Evolutionary conservation across 2,888 invertebrate genomes (phyloP).

Genomic region (Lepidochitona cinerea): DNA sequence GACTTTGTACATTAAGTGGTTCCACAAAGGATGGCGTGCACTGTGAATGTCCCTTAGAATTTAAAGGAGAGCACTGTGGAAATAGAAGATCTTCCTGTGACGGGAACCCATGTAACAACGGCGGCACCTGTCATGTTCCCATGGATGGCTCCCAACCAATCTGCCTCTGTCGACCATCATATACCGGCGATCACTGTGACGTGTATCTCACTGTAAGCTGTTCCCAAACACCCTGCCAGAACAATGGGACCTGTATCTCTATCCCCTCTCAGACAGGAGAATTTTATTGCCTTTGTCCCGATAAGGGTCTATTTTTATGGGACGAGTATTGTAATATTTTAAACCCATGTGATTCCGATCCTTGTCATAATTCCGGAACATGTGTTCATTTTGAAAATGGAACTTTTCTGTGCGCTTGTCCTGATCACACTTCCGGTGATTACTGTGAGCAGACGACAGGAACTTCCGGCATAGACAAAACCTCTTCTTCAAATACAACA

Average conservation of each 20-base stretch:
- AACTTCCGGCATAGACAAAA: too few species aligned
- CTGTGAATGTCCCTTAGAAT: not conserved
- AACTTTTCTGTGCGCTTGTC: not conserved
- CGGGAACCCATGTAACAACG: not conserved
- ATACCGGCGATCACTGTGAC: not conserved
- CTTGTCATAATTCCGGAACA: not conserved
- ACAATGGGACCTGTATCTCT: conserved; percentile 1
- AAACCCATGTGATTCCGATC: not conserved
- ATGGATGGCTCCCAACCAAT: not conserved
- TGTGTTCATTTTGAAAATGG: conserved; percentile 7
- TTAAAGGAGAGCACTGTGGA: not conserved
- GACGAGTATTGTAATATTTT: not conserved
- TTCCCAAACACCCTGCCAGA: not conserved
- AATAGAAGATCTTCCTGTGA: not conserved
- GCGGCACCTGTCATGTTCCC: not conserved
- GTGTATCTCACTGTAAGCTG: not conserved
- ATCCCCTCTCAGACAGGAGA: not conserved
- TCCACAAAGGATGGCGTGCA: too few species aligned
- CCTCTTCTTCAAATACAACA: too few species aligned
- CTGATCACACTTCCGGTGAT: not conserved
- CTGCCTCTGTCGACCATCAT: not conserved
- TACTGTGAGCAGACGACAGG: too few species aligned
- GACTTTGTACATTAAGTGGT: not conserved
- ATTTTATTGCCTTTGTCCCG: not conserved
- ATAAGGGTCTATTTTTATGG: not conserved